Base-by-base conservation (phyloP, 2,797 vertebrate species). In the Sternotherus odoratus region DNA sequence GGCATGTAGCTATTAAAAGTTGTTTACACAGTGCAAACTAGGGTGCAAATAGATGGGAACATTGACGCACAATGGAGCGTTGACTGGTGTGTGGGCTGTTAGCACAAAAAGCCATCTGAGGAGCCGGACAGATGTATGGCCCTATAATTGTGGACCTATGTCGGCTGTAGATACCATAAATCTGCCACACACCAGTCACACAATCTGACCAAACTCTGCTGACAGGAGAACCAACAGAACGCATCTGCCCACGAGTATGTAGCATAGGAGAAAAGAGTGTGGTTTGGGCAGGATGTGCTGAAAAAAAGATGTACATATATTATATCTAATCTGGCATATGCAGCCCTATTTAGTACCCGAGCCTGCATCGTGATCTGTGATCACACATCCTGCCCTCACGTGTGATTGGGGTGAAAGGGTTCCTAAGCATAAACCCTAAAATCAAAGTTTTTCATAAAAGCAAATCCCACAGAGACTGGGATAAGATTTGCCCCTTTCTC, bases 101-200 rank as follows among this genome's bases (percentile, higher is more conserved):
- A 2, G 39, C 3, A 1, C 48, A 43, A 63, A 54, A 86, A 56
- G 60, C 33, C 33, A 8, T 3, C 33, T 16, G 79, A 30, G 53
- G 1, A 4, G 28, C 0, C 30, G 0, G 54, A 86, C 0, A 0
- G 12, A 10, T 48, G 36, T 0, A 0, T 1, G 17, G 1, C 3
- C 30, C 54, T 39, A 51, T 5, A 79, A 74, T 19, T 83, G 49
- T 6, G 28, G 36, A 17, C 82, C 89, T 46, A 46, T 75, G 48
- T 15, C 79, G 53, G 56, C 6, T 49, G 23, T 0, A 28, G 0
- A 74, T 50, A 54, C 6, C 60, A 23, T 51, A 49, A 77, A 56
- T 48, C 83, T 82, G 69, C 12, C 2, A 1, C 26, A 2, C 1
- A 26, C 50, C 72, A 46, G 72, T 75, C 51, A 84, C 57, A 5